These are phyloP conservation scores for Pseudomyrmex cubaensis DNA, from an alignment of 1,140 invertebrate species.

Conservation along the genomic window DNA sequence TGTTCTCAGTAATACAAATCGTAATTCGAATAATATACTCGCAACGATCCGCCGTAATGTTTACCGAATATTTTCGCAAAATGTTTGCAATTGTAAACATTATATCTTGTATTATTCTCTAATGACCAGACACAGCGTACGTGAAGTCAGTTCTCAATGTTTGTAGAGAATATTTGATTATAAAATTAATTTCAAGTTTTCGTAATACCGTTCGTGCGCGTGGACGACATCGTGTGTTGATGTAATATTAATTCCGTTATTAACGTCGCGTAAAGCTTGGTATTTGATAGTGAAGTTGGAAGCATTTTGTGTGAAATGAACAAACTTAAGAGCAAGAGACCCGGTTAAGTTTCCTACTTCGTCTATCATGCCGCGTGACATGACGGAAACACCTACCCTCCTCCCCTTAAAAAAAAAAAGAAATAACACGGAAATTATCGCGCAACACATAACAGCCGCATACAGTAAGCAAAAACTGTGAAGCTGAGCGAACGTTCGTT, in stretches of 20 bases:
- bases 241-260: slow-evolving; percentile 38
- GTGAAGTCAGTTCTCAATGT: not conserved
- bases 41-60: not conserved
- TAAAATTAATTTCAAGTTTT: slow-evolving; percentile 25
- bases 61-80: not conserved
- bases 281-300: slow-evolving; percentile 28
- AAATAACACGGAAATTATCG: slow-evolving; percentile 10
- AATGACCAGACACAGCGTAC: not conserved
- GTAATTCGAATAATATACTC: not conserved
- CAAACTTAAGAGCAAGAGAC: slow-evolving; percentile 35
- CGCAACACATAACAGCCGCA: slow-evolving; percentile 6
- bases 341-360: slow-evolving; percentile 48
- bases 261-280: slow-evolving; percentile 35
- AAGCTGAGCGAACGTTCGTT: not conserved
- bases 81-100: too few species aligned
- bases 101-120: too few species aligned
- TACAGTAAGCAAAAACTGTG: not conserved
- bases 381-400: slow-evolving; percentile 3
- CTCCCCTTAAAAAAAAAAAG: not conserved
- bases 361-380: slow-evolving; percentile 37
- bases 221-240: not conserved
- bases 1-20: slow-evolving; percentile 27
- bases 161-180: not conserved
- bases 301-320: slow-evolving; percentile 46
- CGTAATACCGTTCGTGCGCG: not conserved